Evolutionary conservation across 1,140 invertebrate genomes (phyloP), one percentile per base, ranked within the genome.

Genomic region (Chionoecetes opilio): DNA sequence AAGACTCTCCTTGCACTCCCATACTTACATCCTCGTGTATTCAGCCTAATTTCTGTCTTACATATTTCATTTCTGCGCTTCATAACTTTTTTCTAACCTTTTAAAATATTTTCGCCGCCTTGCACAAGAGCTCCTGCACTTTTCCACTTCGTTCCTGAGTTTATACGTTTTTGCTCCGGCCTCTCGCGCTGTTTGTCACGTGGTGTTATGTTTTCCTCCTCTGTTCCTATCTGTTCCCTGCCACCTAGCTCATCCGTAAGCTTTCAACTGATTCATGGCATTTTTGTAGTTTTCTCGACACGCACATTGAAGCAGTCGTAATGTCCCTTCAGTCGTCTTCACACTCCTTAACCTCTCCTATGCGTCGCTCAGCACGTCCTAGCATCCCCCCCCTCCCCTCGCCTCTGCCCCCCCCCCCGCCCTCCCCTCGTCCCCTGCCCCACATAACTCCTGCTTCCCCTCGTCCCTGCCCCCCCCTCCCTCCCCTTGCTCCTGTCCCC

Each of bases 201-300:
- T 53, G 21, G 46, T 53, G 46, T n/a, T 17, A 53, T 53, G 46
- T 9, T 53, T 53, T 53, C 21, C 46, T 2, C 21, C 46, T 53
- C 46, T 14, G 9, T 53, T n/a, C n/a, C n/a, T n/a, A n/a, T n/a
- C 5, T 46, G 41, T 87, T 37, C 35, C 34, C 32, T 35, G 87
- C 87, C 37, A 38, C 87, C 87, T 31, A 29, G 41, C 37, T 41
- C 87, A 89, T 89, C 87, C 87, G n/a, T 75, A 75, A 17, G 63
- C 63, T n/a, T 1, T 75, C 63, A 75, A 21, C 63, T 75, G 63
- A 75, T n/a, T 3, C 63, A 1, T 11, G n/a, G 63, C n/a, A n/a
- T 75, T 17, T 75, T n/a, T n/a, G n/a, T 17, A 75, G 63, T 21
- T 26, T 5, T 2, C 11, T 63, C 21, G n/a, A n/a, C 21, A 11